These are phyloP conservation scores for Varecia variegata DNA, from an alignment of 2,797 vertebrate genomes.

Conservation along the genomic window DNA sequence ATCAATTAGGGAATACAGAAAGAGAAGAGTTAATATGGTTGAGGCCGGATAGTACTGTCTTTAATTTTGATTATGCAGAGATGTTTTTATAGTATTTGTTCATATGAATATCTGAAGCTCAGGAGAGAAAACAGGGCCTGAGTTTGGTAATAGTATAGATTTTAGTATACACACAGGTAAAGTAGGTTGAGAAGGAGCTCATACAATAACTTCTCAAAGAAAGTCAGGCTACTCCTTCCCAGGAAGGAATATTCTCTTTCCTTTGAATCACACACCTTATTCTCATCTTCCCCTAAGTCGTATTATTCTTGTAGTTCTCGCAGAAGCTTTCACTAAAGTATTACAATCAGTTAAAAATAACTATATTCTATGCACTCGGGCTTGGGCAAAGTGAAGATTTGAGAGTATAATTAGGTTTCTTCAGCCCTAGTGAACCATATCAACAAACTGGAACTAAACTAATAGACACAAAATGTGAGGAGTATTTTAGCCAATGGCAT, in stretches of 20 bases:
- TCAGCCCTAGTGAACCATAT: neutral
- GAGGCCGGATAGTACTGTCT: neutral
- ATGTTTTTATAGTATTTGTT: neutral
- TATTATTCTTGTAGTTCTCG: neutral
- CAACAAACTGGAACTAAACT: neutral
- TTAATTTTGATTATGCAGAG: neutral
- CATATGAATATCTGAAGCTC: neutral
- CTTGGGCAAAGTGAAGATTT: neutral
- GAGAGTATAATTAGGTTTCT: neutral
- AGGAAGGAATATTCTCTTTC: neutral
- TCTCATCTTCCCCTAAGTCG: neutral
- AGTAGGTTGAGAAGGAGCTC: neutral
- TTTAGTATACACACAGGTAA: neutral
- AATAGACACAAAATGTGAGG: neutral
- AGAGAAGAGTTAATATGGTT: neutral
- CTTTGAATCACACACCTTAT: neutral
- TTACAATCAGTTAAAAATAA: neutral
- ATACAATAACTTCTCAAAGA: neutral
- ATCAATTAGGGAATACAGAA: neutral
- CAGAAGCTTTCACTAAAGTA: neutral
- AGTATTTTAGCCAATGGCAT: neutral
- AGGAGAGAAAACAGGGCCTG: neutral
- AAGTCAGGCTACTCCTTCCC: neutral
- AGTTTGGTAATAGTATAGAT: neutral
- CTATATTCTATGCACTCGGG: neutral